Percentiles rank a stretch among this genome's conserved stretches.
phyloP scores from a whole-genome alignment of 1,140 invertebrate species.

The Cotesia vestalis region DNA sequence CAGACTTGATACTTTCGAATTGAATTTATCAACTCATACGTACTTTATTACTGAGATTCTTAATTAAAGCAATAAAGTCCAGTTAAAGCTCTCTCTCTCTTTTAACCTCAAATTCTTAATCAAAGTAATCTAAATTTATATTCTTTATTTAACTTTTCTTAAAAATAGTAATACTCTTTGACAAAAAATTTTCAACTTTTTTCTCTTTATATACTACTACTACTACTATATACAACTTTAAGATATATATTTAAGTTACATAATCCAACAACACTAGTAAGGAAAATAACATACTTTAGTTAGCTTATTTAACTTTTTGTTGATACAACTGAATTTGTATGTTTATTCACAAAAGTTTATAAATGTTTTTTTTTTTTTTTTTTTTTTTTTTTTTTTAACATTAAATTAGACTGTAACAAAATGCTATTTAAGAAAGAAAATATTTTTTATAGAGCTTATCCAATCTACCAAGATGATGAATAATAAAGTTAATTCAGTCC shows the following conservation, averaged over 20 bases:
- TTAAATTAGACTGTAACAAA: no score
- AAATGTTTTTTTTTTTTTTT: slow-evolving; percentile 20
- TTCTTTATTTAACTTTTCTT: no score
- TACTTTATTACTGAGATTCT: slow-evolving; percentile 22
- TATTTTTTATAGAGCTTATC: no score
- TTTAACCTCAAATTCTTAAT: slow-evolving; percentile 7
- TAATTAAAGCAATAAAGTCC: slow-evolving; percentile 7
- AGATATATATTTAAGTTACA: no score
- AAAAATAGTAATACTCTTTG: no score
- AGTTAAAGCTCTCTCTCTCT: no score
- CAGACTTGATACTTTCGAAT: not conserved
- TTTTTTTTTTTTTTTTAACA: not conserved
- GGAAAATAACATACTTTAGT: slow-evolving; percentile 18
- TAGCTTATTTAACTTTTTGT: slow-evolving; percentile 4
- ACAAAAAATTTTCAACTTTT: no score
- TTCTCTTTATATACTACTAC: no score
- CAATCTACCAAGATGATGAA: not conserved
- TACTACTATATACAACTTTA: no score
- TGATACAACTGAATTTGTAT: slow-evolving; percentile 5
- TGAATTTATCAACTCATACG: slow-evolving; percentile 23
- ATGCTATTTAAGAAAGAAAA: not conserved
- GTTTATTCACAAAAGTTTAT: slow-evolving; percentile 21
- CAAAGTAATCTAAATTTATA: not conserved
- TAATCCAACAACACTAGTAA: no score
- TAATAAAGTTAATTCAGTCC: not conserved